Conservation (phyloP, 37 sponge, comb jelly and placozoan species). For the Agelas oroides region DNA sequence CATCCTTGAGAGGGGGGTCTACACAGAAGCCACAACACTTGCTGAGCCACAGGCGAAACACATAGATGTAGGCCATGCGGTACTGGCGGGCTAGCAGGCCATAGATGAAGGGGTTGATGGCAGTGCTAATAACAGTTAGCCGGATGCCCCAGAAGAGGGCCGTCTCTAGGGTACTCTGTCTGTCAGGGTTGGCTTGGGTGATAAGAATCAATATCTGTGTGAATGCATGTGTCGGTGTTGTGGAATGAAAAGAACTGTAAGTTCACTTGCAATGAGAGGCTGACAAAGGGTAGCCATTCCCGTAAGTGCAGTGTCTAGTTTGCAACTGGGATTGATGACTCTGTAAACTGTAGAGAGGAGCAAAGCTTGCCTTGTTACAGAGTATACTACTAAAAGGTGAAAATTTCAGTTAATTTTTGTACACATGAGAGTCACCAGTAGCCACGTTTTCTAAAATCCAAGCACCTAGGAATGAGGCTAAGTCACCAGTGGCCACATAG, state of each 20-base stretch:
- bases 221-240: neutral
- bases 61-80: constrained; percentile 64
- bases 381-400: too few relatives aligned
- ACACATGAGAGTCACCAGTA: too few relatives aligned
- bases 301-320: too few relatives aligned
- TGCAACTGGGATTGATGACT: too few relatives aligned
- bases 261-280: neutral
- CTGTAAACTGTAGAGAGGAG: too few relatives aligned
- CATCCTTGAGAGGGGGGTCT: constrained; percentile 53
- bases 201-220: constrained; percentile 13
- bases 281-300: too few relatives aligned
- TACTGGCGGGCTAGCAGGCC: constrained; percentile 83
- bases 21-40: constrained; percentile 45
- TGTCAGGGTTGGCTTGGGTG: neutral
- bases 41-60: constrained; percentile 26
- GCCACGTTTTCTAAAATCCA: too few relatives aligned
- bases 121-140: constrained; percentile 63
- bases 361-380: too few relatives aligned
- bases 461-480: too few relatives aligned
- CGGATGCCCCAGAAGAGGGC: constrained; percentile 80
- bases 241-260: neutral
- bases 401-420: too few relatives aligned
- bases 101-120: constrained; percentile 79
- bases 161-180: constrained; percentile 1
- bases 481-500: too few relatives aligned